Evolutionary conservation across 1,140 invertebrate species (phyloP).

Genomic region (Drosophila erecta): DNA sequence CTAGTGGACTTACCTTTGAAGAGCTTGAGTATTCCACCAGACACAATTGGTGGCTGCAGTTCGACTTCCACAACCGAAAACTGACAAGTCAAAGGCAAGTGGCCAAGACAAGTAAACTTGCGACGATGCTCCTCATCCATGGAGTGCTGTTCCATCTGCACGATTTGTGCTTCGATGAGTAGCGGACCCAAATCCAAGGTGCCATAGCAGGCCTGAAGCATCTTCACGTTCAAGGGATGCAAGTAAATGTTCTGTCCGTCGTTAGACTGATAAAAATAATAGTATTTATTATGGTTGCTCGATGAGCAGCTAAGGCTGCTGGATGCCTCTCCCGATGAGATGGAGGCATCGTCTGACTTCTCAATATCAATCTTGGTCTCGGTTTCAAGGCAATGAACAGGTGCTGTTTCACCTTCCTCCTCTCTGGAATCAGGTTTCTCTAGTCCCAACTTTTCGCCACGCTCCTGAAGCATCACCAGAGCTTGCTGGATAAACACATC

Average conservation of each 20-base stretch:
- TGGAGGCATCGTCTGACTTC: constrained; percentile 55
- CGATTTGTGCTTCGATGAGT: constrained; percentile 89
- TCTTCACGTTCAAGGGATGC: constrained; percentile 95
- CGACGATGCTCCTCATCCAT: constrained; percentile 92
- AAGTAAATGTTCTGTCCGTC: constrained; percentile 97
- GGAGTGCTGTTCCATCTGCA: constrained; percentile 93
- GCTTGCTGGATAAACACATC: constrained; percentile 94
- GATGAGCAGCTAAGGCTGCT: constrained; percentile 49
- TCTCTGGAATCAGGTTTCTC: constrained; percentile 21
- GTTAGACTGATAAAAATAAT: constrained; percentile 95
- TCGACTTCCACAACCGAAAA: constrained; percentile 96
- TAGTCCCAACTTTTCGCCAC: constrained; percentile 54
- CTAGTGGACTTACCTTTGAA: constrained; percentile 87
- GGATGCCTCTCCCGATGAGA: constrained; percentile 55
- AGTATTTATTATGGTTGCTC: constrained; percentile 86
- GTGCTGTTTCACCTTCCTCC: constrained; percentile 27
- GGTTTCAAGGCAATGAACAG: constrained; percentile 3
- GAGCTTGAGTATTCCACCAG: constrained; percentile 87
- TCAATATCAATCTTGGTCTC: constrained; percentile 43
- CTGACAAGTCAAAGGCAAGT: constrained; percentile 95
- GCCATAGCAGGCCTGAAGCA: constrained; percentile 94
- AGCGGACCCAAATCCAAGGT: constrained; percentile 91
- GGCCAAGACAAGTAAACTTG: constrained; percentile 92
- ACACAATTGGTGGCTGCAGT: constrained; percentile 90
- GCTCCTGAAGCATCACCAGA: constrained; percentile 86